A percentile compares a stretch with the other conserved stretches of the same genome.
These are phyloP conservation scores for Hypercompe scribonia DNA, from an alignment of 2,888 invertebrate genomes.

Conservation along the genomic window DNA sequence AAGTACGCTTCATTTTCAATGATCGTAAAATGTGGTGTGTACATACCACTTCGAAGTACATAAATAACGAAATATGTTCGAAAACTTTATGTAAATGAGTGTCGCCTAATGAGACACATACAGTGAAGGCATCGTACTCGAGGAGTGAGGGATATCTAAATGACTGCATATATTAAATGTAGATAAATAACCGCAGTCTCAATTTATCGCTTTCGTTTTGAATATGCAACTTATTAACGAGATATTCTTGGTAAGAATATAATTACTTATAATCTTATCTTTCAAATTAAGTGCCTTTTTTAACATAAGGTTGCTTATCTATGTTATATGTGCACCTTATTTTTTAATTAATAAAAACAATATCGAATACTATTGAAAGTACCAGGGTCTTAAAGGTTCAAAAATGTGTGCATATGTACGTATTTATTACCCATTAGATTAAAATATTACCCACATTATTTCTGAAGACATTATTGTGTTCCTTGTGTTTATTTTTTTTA, in stretches of 20 bases:
- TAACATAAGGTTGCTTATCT: not conserved
- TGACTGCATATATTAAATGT: conserved; percentile 31
- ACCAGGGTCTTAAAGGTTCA: not conserved
- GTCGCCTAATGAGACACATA: conserved; percentile 62
- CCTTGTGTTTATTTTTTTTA: no score
- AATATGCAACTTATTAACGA: conserved; percentile 12
- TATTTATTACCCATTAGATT: no score
- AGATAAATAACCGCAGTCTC: conserved; percentile 14
- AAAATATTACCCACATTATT: no score
- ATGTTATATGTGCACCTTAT: not conserved
- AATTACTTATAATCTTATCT: conserved; percentile 6
- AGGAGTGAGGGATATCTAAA: conserved; percentile 37
- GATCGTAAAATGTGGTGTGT: not conserved
- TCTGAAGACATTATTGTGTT: no score
- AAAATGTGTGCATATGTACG: not conserved
- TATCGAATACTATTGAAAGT: not conserved
- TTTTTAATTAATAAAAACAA: not conserved
- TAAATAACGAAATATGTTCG: conserved; percentile 25
- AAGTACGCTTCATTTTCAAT: not conserved
- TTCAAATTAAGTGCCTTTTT: not conserved
- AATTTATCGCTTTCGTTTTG: conserved; percentile 15
- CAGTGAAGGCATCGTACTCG: conserved; percentile 25
- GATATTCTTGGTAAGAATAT: not conserved
- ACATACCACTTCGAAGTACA: conserved; percentile 1
- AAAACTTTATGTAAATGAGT: conserved; percentile 60